Evolutionary conservation across 53 echinoderm and acorn worm species (phyloP).

Genomic region (Stichopus horrens): DNA sequence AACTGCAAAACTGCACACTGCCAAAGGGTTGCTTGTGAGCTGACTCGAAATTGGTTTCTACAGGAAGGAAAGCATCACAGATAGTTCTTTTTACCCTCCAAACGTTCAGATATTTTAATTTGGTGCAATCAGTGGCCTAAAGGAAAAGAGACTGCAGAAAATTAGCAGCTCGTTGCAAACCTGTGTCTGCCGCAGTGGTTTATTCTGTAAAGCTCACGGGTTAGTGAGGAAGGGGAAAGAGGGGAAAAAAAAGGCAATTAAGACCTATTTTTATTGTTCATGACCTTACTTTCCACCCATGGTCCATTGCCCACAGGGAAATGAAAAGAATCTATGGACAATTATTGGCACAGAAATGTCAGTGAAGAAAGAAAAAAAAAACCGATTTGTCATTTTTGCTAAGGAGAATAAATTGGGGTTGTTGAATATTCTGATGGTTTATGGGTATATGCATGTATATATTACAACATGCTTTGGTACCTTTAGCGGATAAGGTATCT

Average conservation of each 20-base stretch:
- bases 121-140: slow-evolving; percentile 27
- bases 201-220: slow-evolving; percentile 15
- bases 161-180: slow-evolving; percentile 31
- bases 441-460: no score
- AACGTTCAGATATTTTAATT: slow-evolving; percentile 44
- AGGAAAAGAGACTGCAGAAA: slow-evolving; percentile 39
- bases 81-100: slow-evolving; percentile 24
- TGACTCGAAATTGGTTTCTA: slow-evolving; percentile 38
- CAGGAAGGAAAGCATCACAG: slow-evolving; percentile 42
- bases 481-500: no score
- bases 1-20: slow-evolving; percentile 3
- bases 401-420: neutral
- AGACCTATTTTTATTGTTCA: slow-evolving; percentile 45
- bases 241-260: slow-evolving; percentile 34
- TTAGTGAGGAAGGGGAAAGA: neutral
- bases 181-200: neutral
- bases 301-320: neutral
- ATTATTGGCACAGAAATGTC: slow-evolving; percentile 40
- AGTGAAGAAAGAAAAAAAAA: neutral
- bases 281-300: slow-evolving; percentile 29
- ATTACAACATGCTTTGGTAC: no score
- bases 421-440: no score
- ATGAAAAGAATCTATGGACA: neutral
- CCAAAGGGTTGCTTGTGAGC: slow-evolving; percentile 32
- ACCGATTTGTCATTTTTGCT: neutral